Conservation (phyloP, 2,797 vertebrate species). For the Pachyuromys duprasi region DNA sequence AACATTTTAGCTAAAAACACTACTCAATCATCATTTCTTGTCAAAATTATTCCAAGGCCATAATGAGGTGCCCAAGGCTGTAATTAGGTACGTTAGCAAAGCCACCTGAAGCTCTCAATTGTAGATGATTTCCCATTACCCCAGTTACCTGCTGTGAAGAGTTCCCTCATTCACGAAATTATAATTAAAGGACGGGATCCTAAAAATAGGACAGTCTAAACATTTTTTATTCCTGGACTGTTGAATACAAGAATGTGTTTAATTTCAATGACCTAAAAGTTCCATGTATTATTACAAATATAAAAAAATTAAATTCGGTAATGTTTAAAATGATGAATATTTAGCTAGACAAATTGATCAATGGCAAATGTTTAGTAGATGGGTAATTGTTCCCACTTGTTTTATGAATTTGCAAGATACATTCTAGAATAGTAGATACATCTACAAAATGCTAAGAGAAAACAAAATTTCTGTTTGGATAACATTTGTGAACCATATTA, state of each 20-base stretch:
- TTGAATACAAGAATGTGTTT: constrained; percentile 19
- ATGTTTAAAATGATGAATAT: not conserved
- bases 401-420: not conserved
- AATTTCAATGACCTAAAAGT: not conserved
- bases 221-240: constrained; percentile 9
- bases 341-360: constrained; percentile 7
- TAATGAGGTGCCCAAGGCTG: constrained; percentile 40
- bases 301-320: not conserved
- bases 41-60: constrained; percentile 55
- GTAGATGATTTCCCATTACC: constrained; percentile 55
- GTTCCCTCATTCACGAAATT: constrained; percentile 43
- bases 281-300: constrained; percentile 8
- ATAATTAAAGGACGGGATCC: constrained; percentile 28
- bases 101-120: constrained; percentile 34
- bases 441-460: not conserved
- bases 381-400: not conserved
- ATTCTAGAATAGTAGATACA: not conserved
- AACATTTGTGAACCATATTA: not conserved
- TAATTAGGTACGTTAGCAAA: constrained; percentile 61
- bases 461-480: constrained; percentile 3
- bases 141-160: constrained; percentile 31
- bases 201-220: constrained; percentile 49
- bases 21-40: constrained; percentile 49
- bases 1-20: constrained; percentile 42
- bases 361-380: not conserved